Base-by-base conservation (phyloP, 2,888 invertebrate genomes). In the Metalampra italica region DNA sequence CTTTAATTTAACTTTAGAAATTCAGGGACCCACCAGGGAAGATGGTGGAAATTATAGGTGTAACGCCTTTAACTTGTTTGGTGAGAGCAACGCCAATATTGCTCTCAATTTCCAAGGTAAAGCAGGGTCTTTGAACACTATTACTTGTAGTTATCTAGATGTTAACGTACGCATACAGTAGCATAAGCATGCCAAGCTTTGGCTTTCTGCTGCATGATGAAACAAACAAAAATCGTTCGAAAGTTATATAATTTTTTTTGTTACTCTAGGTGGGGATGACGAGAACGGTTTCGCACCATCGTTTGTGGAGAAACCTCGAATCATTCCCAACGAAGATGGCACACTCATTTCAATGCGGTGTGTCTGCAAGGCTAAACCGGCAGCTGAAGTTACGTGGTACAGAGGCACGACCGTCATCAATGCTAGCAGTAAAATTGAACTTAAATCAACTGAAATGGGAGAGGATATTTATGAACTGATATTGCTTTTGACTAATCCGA, bases 81-180 rank as follows among this genome's bases (percentile, higher is more conserved):
- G 99, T 87, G 99, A 99, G 92, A 98, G 98, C 91, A 99, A 99
- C 92, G 99, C 99, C 72, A 99, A 99, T 91, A 99, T 99, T 91
- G 97, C 98, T 79, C 95, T 99, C 78, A 99, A 99, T 91, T 98
- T 99, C 92, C 97, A 98, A 96, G 98, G 98, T 97, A 95, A 92
- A 67, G 57, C 57, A 62, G 61, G 60, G 66, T 63, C 57, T 59
- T 50, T 58, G 59, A 62, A 57, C 53, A 53, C 62, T 58, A 62
- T 59, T 58, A 54, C 56, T 50, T 47, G 55, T 57, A 53, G 57
- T 52, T 59, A 47, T 53, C 45, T 42, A 45, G 37, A 49, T 54
- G 51, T 54, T 54, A 59, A 66, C 71, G 87, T 87, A 88, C 89
- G 89, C 89, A 89, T 85, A 85, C 88, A 88, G 88, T 85, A 85